Conservation (phyloP, 1,140 invertebrate genomes). For the Drosophila nigrodunni region DNA sequence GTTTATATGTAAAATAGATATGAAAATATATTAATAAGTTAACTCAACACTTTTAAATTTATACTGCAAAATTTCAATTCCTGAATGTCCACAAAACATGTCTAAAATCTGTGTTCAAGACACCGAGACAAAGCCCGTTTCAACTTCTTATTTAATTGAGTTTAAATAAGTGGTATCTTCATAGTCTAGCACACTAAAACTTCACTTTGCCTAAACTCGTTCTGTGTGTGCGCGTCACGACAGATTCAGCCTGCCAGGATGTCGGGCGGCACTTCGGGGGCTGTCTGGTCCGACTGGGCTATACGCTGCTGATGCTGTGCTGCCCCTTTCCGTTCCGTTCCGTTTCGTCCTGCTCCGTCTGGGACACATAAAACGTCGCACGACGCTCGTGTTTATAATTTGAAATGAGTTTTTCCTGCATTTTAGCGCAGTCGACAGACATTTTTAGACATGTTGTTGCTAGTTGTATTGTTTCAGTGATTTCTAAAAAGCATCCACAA, state of each 20-base stretch:
- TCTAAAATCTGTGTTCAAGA: no score
- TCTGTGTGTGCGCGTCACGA: constrained; percentile 9
- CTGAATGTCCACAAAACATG: no score
- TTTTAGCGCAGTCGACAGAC: constrained; percentile 52
- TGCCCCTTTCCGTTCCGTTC: no score
- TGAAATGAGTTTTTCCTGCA: constrained; percentile 75
- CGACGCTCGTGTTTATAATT: constrained; percentile 70
- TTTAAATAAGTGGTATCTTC: not conserved
- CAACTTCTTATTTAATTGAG: no score
- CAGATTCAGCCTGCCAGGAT: constrained; percentile 10
- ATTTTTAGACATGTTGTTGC: constrained; percentile 60
- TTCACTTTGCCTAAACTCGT: constrained; percentile 7
- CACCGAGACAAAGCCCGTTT: no score
- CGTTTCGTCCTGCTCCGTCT: not conserved
- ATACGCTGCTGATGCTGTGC: no score
- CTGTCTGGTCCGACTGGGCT: not conserved
- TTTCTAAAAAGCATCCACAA: constrained; percentile 48
- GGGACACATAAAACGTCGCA: constrained; percentile 51
- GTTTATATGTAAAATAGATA: no score
- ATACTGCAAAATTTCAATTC: no score
- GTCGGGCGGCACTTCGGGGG: constrained; percentile 10
- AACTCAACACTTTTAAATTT: no score
- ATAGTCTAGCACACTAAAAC: not conserved
- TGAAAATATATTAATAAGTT: no score
- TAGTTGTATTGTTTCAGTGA: constrained; percentile 38